Evolutionary conservation across 2,113 vertebrate genomes (phyloP).

Genomic region (Himantopus leucocephalus): DNA sequence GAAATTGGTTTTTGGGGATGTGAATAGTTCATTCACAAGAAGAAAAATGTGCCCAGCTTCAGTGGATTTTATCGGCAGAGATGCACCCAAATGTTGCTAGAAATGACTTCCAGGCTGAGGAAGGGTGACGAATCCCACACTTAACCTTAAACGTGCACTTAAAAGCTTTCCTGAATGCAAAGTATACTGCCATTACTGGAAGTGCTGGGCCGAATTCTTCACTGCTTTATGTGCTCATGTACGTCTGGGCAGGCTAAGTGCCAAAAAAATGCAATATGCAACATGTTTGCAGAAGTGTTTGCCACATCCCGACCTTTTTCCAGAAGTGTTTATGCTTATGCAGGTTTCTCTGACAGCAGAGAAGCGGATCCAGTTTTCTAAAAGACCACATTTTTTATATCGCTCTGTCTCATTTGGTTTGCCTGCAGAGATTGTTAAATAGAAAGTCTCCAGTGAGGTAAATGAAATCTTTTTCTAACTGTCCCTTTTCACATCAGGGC

Average conservation of each 20-base stretch:
- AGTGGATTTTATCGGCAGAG: not conserved
- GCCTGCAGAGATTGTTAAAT: not conserved
- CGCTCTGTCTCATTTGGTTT: not conserved
- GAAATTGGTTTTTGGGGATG: slow-evolving; percentile 45
- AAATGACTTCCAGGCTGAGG: slow-evolving; percentile 36
- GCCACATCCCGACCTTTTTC: not conserved
- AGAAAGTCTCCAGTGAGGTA: not conserved
- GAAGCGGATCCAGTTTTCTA: not conserved
- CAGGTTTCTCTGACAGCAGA: not conserved
- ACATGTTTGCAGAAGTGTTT: slow-evolving; percentile 31
- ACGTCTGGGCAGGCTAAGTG: not conserved
- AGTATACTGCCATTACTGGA: not conserved
- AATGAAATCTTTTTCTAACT: slow-evolving; percentile 1
- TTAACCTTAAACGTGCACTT: slow-evolving; percentile 30
- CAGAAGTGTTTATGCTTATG: slow-evolving; percentile 31
- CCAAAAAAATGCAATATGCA: slow-evolving; percentile 35
- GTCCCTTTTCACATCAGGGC: slow-evolving; percentile 1
- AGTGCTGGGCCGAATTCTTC: not conserved
- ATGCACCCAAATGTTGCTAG: slow-evolving; percentile 26
- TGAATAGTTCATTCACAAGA: slow-evolving; percentile 54
- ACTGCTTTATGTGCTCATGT: not conserved
- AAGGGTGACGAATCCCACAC: slow-evolving; percentile 36
- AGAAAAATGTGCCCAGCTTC: slow-evolving; percentile 36
- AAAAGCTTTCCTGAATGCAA: slow-evolving; percentile 36
- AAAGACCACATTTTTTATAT: not conserved